These are phyloP conservation scores for Patella depressa DNA, from an alignment of 2,888 invertebrate genomes.

Conservation along the genomic window DNA sequence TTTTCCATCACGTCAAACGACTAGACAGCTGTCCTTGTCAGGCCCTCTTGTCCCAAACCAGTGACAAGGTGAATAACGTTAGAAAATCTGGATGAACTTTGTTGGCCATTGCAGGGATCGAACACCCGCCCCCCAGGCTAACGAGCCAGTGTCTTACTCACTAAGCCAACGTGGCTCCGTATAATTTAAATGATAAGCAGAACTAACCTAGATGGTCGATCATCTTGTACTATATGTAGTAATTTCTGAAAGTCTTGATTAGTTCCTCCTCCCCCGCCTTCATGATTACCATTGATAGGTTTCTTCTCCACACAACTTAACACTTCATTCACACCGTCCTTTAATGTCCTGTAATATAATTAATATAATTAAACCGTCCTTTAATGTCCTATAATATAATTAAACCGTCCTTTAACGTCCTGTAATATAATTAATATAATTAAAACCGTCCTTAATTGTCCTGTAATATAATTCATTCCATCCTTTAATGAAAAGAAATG, in stretches of 20 bases:
- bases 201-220: background rate
- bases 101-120: no score
- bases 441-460: conserved; percentile 49
- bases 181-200: background rate
- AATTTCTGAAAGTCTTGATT: conserved; percentile 28
- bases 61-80: no score
- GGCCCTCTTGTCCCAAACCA: no score
- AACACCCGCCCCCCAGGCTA: no score
- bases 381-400: background rate
- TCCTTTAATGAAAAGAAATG: no score
- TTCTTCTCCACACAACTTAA: conserved; percentile 46
- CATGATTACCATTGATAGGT: conserved; percentile 32
- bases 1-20: no score
- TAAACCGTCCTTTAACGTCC: conserved; percentile 52
- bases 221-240: conserved; percentile 40
- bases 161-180: no score
- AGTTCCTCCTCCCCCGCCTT: no score
- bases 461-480: conserved; percentile 28
- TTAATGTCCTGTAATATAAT: conserved; percentile 44
- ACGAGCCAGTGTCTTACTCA: no score
- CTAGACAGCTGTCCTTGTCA: no score
- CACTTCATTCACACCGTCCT: conserved; percentile 49
- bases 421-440: conserved; percentile 23
- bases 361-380: no score
- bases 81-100: no score